phyloP scores from a whole-genome alignment of 2,888 invertebrate species.

The Exocentrus adspersus region DNA sequence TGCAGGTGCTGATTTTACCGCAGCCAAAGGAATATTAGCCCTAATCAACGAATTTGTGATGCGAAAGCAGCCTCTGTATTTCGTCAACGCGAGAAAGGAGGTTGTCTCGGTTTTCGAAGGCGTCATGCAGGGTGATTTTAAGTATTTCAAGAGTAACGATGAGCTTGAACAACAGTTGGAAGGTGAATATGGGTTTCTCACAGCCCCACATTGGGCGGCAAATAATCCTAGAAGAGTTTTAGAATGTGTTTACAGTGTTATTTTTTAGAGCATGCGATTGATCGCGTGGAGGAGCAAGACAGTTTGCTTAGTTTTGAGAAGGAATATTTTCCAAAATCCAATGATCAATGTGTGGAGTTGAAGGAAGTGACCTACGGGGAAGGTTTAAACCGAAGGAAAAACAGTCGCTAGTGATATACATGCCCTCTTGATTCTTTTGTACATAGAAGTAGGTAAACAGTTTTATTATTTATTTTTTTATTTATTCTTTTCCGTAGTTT shows the following conservation, averaged over 20 bases:
- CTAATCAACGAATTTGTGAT: constrained; percentile 77
- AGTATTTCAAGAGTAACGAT: constrained; percentile 68
- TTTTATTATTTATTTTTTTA: background rate
- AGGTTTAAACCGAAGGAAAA: background rate
- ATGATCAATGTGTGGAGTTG: background rate
- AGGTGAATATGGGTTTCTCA: constrained; percentile 21
- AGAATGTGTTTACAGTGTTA: background rate
- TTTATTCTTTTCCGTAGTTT: background rate
- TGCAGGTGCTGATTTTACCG: constrained; percentile 85
- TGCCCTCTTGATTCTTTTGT: background rate
- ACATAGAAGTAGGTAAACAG: background rate
- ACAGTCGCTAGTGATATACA: background rate
- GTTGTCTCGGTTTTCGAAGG: constrained; percentile 77
- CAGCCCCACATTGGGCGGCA: too few relatives aligned
- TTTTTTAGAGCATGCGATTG: background rate
- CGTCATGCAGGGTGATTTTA: constrained; percentile 72
- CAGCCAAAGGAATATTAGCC: constrained; percentile 84
- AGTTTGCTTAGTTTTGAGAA: background rate
- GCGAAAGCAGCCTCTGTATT: constrained; percentile 77
- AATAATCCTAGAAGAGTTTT: background rate
- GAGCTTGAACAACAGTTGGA: constrained; percentile 66
- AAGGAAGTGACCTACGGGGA: background rate
- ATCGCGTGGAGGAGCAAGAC: background rate
- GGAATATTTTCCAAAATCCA: background rate
- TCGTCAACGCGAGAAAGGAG: constrained; percentile 74